These are phyloP conservation scores for Acropora tenuis DNA, from an alignment of 64 coral and sea anemone genomes.

Conservation along the genomic window DNA sequence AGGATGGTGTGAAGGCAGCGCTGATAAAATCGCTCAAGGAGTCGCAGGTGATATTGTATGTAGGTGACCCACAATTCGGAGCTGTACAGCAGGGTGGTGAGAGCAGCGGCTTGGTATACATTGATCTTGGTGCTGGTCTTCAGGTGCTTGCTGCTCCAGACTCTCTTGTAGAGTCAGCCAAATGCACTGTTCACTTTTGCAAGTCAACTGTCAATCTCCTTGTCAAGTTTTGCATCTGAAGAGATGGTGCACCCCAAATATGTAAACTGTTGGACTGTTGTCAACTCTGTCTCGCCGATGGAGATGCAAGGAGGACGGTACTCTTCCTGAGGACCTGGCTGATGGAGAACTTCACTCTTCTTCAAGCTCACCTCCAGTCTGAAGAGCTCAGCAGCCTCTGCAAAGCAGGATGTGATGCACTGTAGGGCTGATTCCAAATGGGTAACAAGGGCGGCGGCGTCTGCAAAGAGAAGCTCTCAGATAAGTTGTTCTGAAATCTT, in stretches of 20 bases:
- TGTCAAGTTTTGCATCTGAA: background rate
- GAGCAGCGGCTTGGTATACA: constrained; percentile 14
- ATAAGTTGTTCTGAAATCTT: background rate
- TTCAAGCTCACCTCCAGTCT: background rate
- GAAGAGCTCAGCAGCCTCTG: background rate
- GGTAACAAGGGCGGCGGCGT: background rate
- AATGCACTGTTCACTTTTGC: background rate
- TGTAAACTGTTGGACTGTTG: background rate
- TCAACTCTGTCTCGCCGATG: background rate
- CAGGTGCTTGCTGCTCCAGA: background rate
- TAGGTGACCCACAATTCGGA: background rate
- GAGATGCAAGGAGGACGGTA: background rate
- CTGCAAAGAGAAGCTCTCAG: constrained; percentile 11
- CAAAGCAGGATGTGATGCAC: background rate
- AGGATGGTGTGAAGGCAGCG: constrained; percentile 36
- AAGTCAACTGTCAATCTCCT: background rate
- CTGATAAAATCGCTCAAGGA: constrained; percentile 31
- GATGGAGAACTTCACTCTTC: background rate
- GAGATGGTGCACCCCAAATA: background rate
- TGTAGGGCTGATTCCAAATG: background rate
- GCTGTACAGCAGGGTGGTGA: background rate
- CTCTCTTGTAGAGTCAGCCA: background rate
- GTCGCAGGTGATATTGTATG: background rate
- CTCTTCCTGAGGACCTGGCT: background rate
- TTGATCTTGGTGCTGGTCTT: background rate